These are phyloP conservation scores for Hydroisotoma schaefferi DNA, from an alignment of 2,888 invertebrate species.

Conservation along the genomic window DNA sequence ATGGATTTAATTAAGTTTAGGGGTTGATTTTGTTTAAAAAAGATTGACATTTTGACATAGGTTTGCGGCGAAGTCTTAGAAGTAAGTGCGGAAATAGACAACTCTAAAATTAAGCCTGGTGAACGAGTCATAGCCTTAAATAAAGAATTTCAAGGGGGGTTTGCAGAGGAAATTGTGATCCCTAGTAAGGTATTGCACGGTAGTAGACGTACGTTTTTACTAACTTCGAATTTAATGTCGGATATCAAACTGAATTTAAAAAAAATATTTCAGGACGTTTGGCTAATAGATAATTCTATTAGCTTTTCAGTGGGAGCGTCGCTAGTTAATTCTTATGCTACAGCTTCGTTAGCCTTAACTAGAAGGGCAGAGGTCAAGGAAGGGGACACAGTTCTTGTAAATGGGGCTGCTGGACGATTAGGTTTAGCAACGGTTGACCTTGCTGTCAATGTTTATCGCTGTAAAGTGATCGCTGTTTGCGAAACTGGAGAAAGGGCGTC, in stretches of 20 bases:
- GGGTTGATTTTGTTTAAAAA: no score
- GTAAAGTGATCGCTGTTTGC: constrained; percentile 68
- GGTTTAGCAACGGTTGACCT: constrained; percentile 65
- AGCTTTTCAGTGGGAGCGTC: constrained; percentile 59
- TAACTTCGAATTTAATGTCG: neutral
- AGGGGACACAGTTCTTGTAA: constrained; percentile 62
- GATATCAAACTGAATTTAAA: neutral
- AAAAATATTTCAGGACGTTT: constrained; percentile 57
- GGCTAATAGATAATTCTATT: constrained; percentile 59
- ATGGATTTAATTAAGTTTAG: neutral
- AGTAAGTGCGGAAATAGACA: constrained; percentile 54
- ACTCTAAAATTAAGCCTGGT: constrained; percentile 54
- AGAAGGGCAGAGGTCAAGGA: constrained; percentile 56
- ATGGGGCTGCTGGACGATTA: constrained; percentile 52
- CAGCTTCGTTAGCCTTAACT: constrained; percentile 63
- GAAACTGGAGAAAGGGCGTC: constrained; percentile 56
- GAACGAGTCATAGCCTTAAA: constrained; percentile 62
- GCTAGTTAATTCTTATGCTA: constrained; percentile 61
- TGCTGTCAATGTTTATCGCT: constrained; percentile 64
- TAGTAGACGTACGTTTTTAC: neutral
- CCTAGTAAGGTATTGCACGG: constrained; percentile 49
- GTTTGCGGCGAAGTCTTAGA: constrained; percentile 61
- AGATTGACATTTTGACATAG: no score
- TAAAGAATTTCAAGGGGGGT: constrained; percentile 59
- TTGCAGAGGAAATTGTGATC: constrained; percentile 62